phyloP scores from a whole-genome alignment of 2,113 vertebrate species.

The Melanostigma gelatinosum region DNA sequence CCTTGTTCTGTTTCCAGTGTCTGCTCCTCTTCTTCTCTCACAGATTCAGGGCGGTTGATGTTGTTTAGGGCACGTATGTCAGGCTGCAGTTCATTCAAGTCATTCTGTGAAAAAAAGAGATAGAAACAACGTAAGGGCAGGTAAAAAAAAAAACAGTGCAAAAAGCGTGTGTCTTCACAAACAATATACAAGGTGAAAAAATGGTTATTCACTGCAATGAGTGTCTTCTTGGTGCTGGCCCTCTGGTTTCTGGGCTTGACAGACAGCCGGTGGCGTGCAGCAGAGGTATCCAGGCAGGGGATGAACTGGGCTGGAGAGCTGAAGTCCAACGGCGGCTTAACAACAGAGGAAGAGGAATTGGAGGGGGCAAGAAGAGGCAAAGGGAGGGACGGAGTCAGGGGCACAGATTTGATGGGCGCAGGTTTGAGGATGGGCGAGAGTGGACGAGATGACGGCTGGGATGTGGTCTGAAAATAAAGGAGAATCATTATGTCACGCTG shows the following conservation, averaged over 20 bases:
- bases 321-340: slow-evolving; percentile 83
- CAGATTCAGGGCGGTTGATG: slow-evolving; percentile 78
- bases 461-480: slow-evolving; percentile 72
- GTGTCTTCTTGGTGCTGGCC: slow-evolving; percentile 84
- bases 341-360: slow-evolving; percentile 35
- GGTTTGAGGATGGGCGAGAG: slow-evolving; percentile 71
- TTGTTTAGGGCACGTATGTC: slow-evolving; percentile 81
- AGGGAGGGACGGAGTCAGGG: slow-evolving; percentile 58
- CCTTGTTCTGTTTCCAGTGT: slow-evolving; percentile 28
- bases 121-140: not conserved
- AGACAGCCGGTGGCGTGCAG: slow-evolving; percentile 93
- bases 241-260: slow-evolving; percentile 94
- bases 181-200: not conserved
- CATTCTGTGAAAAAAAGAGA: slow-evolving; percentile 50
- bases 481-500: not conserved
- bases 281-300: slow-evolving; percentile 91
- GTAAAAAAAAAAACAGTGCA: not conserved
- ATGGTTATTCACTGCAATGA: slow-evolving; percentile 80
- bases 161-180: not conserved
- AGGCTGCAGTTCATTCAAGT: slow-evolving; percentile 13
- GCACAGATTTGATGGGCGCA: slow-evolving; percentile 52
- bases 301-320: slow-evolving; percentile 83
- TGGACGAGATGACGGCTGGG: slow-evolving; percentile 73
- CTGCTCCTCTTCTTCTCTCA: slow-evolving; percentile 72
- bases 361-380: slow-evolving; percentile 58